Percentiles rank a stretch among this genome's conserved stretches.
Conservation (phyloP, 2,113 vertebrate species). For the Aspidoscelis tigris region DNA sequence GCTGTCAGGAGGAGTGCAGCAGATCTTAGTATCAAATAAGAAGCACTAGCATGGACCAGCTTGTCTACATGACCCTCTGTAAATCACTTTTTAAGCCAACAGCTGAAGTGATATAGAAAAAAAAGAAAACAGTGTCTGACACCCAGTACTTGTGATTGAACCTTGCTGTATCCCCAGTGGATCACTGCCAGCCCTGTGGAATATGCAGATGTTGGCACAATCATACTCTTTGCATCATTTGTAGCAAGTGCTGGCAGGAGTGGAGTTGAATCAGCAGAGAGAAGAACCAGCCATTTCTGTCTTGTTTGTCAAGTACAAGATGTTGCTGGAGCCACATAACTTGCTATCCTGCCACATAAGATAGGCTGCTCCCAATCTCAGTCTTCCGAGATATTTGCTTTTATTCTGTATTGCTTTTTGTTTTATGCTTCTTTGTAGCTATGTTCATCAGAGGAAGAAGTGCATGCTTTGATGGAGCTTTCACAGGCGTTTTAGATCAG, state of each 20-base stretch:
- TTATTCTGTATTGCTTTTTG: background rate
- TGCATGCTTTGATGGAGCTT: constrained; percentile 12
- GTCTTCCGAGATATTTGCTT: constrained; percentile 15
- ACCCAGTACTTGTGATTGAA: background rate
- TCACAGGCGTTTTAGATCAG: background rate
- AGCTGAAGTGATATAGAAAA: background rate
- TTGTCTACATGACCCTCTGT: too few species aligned
- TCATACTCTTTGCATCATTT: too few species aligned
- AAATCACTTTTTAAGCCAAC: background rate
- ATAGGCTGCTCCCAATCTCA: background rate
- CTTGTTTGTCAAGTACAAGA: background rate
- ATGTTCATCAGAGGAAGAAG: constrained; percentile 3
- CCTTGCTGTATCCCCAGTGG: background rate
- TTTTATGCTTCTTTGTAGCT: constrained; percentile 24
- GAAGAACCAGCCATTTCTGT: background rate
- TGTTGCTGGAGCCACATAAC: background rate
- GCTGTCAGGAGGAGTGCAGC: background rate
- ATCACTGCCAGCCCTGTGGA: too few species aligned
- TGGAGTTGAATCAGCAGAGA: background rate
- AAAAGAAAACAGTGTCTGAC: background rate
- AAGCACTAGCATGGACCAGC: background rate
- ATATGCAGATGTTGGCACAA: background rate
- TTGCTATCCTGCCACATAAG: background rate
- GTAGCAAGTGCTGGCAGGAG: background rate
- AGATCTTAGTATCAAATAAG: background rate